Percentiles rank a stretch among this genome's conserved stretches.
phyloP scores from a whole-genome alignment of 2,113 vertebrate species.

The Centropristis striata region DNA sequence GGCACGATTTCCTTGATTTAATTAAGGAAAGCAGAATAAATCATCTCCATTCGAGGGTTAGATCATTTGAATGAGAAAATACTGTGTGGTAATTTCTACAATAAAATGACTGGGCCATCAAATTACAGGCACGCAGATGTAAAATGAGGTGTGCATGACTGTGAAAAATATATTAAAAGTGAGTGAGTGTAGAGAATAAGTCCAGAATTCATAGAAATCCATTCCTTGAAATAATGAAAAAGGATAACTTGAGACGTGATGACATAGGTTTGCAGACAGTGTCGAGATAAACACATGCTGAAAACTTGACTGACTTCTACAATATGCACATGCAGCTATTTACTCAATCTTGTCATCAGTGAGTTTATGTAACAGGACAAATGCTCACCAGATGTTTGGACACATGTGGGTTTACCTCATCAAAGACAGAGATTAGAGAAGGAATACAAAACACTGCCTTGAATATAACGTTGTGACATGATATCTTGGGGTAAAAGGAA shows the following conservation, averaged over 20 bases:
- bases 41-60: not conserved
- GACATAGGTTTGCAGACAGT: not conserved
- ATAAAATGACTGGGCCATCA: constrained; percentile 27
- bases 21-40: constrained; percentile 38
- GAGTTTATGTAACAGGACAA: not conserved
- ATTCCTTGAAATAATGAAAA: not conserved
- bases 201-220: not conserved
- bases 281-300: not conserved
- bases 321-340: not conserved
- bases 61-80: constrained; percentile 43
- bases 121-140: constrained; percentile 10
- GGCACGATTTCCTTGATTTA: constrained; percentile 33
- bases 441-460: constrained; percentile 4
- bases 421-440: constrained; percentile 3
- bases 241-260: not conserved
- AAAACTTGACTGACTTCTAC: not conserved
- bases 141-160: not conserved
- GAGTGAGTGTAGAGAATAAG: not conserved
- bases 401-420: not conserved
- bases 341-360: constrained; percentile 10
- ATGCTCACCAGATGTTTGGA: constrained; percentile 55
- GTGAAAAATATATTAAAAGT: not conserved
- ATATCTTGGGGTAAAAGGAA: not conserved
- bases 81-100: not conserved
- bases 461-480: constrained; percentile 9